Base-by-base conservation (phyloP, 2,113 vertebrate species). In the Apteryx mantelli region DNA sequence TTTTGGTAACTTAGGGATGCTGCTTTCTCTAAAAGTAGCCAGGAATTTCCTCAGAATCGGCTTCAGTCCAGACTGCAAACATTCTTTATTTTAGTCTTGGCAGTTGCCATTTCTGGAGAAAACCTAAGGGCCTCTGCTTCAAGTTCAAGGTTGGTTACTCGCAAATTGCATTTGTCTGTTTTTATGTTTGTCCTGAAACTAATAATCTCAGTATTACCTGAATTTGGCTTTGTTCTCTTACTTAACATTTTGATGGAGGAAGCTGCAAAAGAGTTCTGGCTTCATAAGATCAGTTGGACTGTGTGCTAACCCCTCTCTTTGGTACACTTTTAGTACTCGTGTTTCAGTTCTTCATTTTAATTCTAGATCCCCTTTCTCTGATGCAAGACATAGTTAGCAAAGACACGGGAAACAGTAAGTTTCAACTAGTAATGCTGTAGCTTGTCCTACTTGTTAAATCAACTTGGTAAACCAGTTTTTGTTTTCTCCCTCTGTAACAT, bases 281-380 rank as follows among this genome's bases (percentile, higher is more conserved):
- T 92, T 64, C 34, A 73, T 38, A 53, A 73, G 25, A 25, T 73
- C 34, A 36, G 46, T 73, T 28, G 16, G 48, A 52, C 50, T 52
- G 13, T 12, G 25, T 70, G 68, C 17, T 50, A 58, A 88, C 50
- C 73, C 73, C 83, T 91, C 65, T 76, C 48, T 88, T 83, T 56
- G 60, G 21, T 70, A 34, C 58, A 36, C 13, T 52, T 24, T 30
- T 56, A 16, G 25, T 60, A 65, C 24, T 69, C 91, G 91, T 18
- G 64, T 86, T 97, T 95, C 36, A 0, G 81, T 95, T 96, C 86
- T 85, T 77, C 32, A 78, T 95, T 97, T 96, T 76, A 58, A 82
- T 90, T 95, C 58, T 65, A 84, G 76, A 61, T 95, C 82, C 82
- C 70, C 77, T 44, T 94, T 65, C 64, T 84, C 53, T 93, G 78